These are phyloP conservation scores for Onthophagus taurus DNA, from an alignment of 1,140 invertebrate species.

Conservation along the genomic window DNA sequence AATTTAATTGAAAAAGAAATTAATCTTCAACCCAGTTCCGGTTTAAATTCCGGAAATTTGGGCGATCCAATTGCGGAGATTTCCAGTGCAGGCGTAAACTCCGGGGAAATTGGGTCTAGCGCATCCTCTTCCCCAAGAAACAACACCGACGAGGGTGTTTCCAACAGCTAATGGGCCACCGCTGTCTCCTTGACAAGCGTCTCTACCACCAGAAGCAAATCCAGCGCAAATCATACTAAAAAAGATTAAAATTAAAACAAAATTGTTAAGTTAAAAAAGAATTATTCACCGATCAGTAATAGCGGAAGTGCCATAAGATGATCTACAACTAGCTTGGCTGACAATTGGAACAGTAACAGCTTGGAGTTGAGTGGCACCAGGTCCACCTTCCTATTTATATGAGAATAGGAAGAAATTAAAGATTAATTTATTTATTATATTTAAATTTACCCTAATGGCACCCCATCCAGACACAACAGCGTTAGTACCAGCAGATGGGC, in stretches of 20 bases:
- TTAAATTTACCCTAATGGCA: constrained; percentile 5
- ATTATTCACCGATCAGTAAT: constrained; percentile 3
- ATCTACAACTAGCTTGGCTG: neutral
- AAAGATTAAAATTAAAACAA: neutral
- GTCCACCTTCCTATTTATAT: neutral
- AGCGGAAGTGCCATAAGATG: constrained; percentile 6
- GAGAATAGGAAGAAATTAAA: neutral
- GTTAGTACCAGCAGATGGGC: neutral
- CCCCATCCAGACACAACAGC: constrained; percentile 16
- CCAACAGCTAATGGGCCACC: constrained; percentile 42
- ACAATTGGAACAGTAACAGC: constrained; percentile 7
- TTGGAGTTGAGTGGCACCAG: constrained; percentile 4
- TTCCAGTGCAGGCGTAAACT: constrained; percentile 45
- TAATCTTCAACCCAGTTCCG: too few relatives aligned
- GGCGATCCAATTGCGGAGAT: constrained; percentile 34
- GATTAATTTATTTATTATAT: neutral
- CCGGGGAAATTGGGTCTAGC: constrained; percentile 38
- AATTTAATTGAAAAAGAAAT: too few relatives aligned
- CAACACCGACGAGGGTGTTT: constrained; percentile 42
- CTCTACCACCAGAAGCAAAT: neutral
- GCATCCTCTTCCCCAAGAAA: constrained; percentile 41
- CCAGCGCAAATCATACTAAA: constrained; percentile 5
- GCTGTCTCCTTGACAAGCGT: constrained; percentile 38
- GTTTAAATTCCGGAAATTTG: neutral
- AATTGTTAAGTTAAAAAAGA: neutral